Evolutionary conservation across 1,140 invertebrate genomes (phyloP), one percentile per base, ranked within the genome.

Genomic region (Drosophila bipectinata): DNA sequence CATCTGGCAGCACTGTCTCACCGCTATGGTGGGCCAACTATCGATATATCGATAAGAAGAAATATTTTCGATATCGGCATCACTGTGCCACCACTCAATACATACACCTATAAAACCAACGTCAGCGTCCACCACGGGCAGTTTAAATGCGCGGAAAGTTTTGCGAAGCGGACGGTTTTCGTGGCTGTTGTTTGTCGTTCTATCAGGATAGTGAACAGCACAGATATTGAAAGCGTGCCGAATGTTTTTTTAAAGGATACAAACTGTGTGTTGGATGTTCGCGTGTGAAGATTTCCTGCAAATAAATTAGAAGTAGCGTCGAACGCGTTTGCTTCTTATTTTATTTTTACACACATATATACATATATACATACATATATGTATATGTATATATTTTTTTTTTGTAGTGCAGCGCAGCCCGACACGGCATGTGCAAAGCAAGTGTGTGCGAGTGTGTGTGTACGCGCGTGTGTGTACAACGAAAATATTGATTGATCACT

Each of bases 401-500:
- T 34, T 9, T 37, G 10, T 37, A 10, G 34, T 37, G 34, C 34
- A 37, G 34, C 12, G 34, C 34, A 37, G 34, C 34, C 34, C 34
- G 34, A 37, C 34, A 37, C 34, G 34, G 34, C 34, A 37, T 37
- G 34, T 37, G 34, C 34, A 37, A 37, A 10, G 34, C 34, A 37
- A 37, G 12, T 7, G 26, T 12, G 34, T 37, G 34, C 34, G 34
- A 37, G 34, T 37, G 34, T 37, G 34, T 37, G 34, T 37, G 34
- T 37, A 37, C 34, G 34, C 34, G 34, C 34, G 34, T 37, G 34
- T 37, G 34, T 37, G 34, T 37, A 37, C 34, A 37, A 37, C 34
- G 34, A 37, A 37, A 37, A 37, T 37, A 37, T 37, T 37, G 34
- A 37, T 37, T 37, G 34, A 37, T 37, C 34, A 12, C 34, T 37